Percentiles rank a stretch among this genome's conserved stretches.
Evolutionary conservation across 2,113 vertebrate genomes (phyloP).

Genomic region (Leucosticte australis): DNA sequence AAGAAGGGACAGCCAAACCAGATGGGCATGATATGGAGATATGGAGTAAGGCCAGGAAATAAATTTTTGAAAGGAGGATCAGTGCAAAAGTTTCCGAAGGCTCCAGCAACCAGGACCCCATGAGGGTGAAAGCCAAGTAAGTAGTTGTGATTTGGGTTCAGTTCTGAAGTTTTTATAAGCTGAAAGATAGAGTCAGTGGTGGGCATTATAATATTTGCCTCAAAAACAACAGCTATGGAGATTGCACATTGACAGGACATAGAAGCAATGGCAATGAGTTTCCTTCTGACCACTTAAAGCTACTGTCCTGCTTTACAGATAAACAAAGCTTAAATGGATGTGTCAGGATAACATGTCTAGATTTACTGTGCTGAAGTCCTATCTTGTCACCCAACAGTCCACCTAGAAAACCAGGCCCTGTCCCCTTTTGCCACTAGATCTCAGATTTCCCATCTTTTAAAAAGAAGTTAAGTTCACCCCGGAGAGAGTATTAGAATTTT

Average conservation of each 20-base stretch:
- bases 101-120: conserved; percentile 76
- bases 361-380: not conserved
- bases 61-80: conserved; percentile 65
- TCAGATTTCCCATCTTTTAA: not conserved
- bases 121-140: conserved; percentile 81
- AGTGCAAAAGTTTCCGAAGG: conserved; percentile 77
- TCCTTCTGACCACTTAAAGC: not conserved
- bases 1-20: conserved; percentile 76
- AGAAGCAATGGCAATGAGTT: not conserved
- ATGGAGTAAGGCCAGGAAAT: conserved; percentile 74
- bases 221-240: not conserved
- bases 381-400: not conserved
- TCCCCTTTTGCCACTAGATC: not conserved
- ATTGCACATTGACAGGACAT: not conserved
- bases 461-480: not conserved
- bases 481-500: not conserved
- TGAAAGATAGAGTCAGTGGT: conserved; percentile 31
- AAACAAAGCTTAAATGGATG: not conserved
- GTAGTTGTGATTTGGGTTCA: conserved; percentile 78
- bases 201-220: not conserved
- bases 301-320: not conserved
- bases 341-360: not conserved
- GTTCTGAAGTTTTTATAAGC: conserved; percentile 78
- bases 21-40: conserved; percentile 70
- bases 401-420: not conserved